A percentile compares a stretch with the other conserved stretches of the same genome.
Conservation (phyloP, 2,797 vertebrate species). For the Choloepus didactylus region DNA sequence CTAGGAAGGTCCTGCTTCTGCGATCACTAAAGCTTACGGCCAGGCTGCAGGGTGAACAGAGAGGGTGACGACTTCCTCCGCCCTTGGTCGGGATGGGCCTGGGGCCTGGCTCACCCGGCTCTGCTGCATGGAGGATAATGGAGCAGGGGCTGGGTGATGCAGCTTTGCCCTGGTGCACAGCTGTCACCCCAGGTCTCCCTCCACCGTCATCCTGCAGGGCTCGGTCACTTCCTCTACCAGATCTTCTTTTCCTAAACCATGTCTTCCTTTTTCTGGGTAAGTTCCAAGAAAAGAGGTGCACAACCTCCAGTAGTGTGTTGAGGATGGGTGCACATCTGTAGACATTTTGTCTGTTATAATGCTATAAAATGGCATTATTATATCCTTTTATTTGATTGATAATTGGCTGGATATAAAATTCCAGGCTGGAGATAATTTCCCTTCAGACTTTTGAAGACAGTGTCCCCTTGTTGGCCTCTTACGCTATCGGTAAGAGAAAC, state of each 20-base stretch:
- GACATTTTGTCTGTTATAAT: background rate
- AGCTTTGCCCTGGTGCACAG: too few species aligned
- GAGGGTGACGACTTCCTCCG: fast-evolving
- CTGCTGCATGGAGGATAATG: fast-evolving
- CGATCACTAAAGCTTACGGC: background rate
- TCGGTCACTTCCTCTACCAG: background rate
- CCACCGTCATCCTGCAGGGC: background rate
- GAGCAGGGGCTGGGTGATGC: background rate
- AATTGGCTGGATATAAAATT: background rate
- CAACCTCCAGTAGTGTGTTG: background rate
- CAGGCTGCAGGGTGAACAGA: fast-evolving
- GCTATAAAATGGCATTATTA: background rate
- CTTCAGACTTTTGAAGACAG: background rate
- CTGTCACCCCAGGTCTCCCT: background rate
- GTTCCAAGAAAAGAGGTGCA: background rate
- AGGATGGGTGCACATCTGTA: background rate
- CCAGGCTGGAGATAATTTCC: background rate
- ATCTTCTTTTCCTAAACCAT: background rate
- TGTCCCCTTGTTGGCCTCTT: background rate
- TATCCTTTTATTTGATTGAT: background rate
- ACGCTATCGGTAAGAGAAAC: background rate
- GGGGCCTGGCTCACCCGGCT: background rate
- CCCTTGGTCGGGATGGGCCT: background rate
- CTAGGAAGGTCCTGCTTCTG: background rate
- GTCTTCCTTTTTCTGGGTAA: background rate